These are phyloP conservation scores for Argyra leucocephala DNA, from an alignment of 2,888 invertebrate species.

Conservation along the genomic window DNA sequence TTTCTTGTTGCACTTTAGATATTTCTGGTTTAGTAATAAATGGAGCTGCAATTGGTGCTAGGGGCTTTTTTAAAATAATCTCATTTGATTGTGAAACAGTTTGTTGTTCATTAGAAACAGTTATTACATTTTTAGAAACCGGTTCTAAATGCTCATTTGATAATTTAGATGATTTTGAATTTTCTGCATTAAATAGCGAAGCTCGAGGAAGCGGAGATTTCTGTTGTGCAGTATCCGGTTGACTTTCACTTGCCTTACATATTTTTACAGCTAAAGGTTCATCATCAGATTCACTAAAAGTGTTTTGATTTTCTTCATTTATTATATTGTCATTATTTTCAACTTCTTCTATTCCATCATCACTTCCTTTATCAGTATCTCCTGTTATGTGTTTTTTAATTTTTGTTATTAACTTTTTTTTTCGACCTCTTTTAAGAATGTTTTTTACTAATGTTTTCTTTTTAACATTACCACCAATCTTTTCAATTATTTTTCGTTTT, in stretches of 20 bases:
- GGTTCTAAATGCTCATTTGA: background rate
- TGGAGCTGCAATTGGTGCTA: conserved; percentile 22
- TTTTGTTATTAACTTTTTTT: conserved; percentile 21
- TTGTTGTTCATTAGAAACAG: background rate
- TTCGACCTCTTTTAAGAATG: conserved; percentile 21
- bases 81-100: background rate
- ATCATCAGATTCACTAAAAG: conserved; percentile 56
- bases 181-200: conserved; percentile 15
- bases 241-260: conserved; percentile 34
- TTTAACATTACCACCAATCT: background rate
- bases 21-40: conserved; percentile 18
- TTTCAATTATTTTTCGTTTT: conserved; percentile 19
- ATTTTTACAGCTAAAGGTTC: conserved; percentile 53
- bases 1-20: conserved; percentile 14
- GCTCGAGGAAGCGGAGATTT: conserved; percentile 19
- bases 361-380: conserved; percentile 24
- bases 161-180: background rate
- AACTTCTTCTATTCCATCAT: conserved; percentile 36
- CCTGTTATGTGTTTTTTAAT: conserved; percentile 29
- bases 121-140: background rate
- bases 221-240: conserved; percentile 23
- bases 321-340: conserved; percentile 30
- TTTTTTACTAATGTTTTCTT: conserved; percentile 15
- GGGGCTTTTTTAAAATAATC: background rate
- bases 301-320: conserved; percentile 42